A percentile compares a stretch with the other conserved stretches of the same genome.
These are phyloP conservation scores for Alligator mississippiensis DNA, from an alignment of 2,113 vertebrate species.

Conservation along the genomic window DNA sequence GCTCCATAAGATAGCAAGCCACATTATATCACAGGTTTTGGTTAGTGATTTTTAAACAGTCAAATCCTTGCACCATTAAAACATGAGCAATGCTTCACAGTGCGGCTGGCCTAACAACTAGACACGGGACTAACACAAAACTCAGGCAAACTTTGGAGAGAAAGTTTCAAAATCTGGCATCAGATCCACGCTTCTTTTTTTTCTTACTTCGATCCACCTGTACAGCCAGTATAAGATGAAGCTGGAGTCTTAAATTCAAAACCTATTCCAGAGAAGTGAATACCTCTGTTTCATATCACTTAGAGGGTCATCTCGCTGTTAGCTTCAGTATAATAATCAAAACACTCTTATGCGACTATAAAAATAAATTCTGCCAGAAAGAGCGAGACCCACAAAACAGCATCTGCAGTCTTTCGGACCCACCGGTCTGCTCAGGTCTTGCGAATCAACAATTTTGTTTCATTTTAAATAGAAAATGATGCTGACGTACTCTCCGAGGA, in stretches of 20 bases:
- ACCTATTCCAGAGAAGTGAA: neutral
- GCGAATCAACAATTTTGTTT: neutral
- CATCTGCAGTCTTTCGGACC: neutral
- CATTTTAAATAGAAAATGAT: neutral
- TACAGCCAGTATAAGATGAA: neutral
- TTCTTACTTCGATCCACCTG: neutral
- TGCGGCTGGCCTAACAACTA: neutral
- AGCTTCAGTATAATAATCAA: neutral
- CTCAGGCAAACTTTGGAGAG: neutral
- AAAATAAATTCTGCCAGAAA: neutral
- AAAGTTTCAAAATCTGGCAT: neutral
- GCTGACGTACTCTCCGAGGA: neutral
- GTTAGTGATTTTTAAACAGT: neutral
- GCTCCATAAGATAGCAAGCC: neutral
- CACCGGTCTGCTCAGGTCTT: neutral
- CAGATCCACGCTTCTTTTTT: neutral
- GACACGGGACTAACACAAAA: neutral
- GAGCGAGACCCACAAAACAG: neutral
- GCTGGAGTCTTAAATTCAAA: neutral
- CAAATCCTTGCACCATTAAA: neutral
- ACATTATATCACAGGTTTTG: too few species aligned
- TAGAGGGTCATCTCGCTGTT: neutral
- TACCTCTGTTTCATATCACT: neutral
- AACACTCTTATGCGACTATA: neutral
- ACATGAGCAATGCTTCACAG: fast-evolving